phyloP scores from a whole-genome alignment of 2,888 invertebrate species.

The Drosophila neoperkinsi region DNA sequence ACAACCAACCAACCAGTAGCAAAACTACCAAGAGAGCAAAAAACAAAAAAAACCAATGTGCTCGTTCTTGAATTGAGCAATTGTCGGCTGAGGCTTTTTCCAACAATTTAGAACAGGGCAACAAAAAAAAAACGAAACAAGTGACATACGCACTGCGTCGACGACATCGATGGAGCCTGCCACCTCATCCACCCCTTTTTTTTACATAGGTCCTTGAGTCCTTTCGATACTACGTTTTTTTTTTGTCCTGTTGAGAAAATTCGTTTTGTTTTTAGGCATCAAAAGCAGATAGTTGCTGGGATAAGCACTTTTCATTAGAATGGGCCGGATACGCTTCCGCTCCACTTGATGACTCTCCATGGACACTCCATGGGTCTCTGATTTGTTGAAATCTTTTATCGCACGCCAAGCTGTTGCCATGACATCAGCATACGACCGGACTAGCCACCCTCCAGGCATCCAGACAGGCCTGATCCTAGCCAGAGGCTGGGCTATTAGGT shows the following conservation, averaged over 20 bases:
- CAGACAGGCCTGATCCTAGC: slow-evolving; percentile 5
- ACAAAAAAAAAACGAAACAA: slow-evolving; percentile 56
- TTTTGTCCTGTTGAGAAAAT: slow-evolving; percentile 49
- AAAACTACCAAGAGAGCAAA: slow-evolving; percentile 25
- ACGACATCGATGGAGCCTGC: slow-evolving; percentile 35
- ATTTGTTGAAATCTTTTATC: slow-evolving; percentile 79
- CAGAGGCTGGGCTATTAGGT: slow-evolving; percentile 48
- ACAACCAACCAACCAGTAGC: slow-evolving; percentile 26
- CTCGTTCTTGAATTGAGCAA: slow-evolving; percentile 72
- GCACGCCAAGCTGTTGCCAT: slow-evolving; percentile 69
- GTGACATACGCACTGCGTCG: slow-evolving; percentile 77
- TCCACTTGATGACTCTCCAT: slow-evolving; percentile 45
- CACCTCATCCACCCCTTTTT: not conserved
- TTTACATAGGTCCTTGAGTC: slow-evolving; percentile 12
- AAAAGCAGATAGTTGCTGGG: slow-evolving; percentile 72
- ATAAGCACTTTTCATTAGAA: slow-evolving; percentile 77
- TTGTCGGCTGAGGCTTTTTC: slow-evolving; percentile 66
- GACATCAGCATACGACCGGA: slow-evolving; percentile 38
- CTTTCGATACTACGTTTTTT: slow-evolving; percentile 27
- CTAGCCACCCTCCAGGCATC: not conserved
- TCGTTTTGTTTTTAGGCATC: slow-evolving; percentile 70
- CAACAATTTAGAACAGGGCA: slow-evolving; percentile 67
- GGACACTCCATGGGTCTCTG: slow-evolving; percentile 40
- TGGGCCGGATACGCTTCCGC: slow-evolving; percentile 52
- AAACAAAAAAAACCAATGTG: slow-evolving; percentile 27